Evolutionary conservation across 2,797 vertebrate species (phyloP), one percentile per base, ranked within the genome.

Genomic region (Sphaeramia orbicularis): DNA sequence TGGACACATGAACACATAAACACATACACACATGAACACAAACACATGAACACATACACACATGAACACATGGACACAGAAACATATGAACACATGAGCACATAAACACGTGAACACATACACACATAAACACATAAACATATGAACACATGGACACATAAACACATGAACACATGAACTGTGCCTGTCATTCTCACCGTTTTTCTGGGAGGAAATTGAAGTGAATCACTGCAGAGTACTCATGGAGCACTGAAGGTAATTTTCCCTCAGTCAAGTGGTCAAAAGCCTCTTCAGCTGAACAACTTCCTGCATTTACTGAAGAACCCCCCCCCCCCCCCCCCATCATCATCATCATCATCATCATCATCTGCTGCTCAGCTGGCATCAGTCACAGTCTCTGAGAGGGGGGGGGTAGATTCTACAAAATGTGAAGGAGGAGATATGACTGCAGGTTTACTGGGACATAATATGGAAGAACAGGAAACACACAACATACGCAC

Each of bases 181-280:
- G n/a, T n/a, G n/a, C n/a, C n/a, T n/a, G n/a, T n/a, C n/a, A n/a
- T n/a, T n/a, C 67, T 36, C 7, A 68, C 45, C 78, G 57, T 84
- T 86, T 88, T 83, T 67, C 56, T 57, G 38, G 57, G 73, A 59
- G 76, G 41, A 74, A 74, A 77, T 74, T 88, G 83, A 84, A 86
- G 85, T 85, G 85, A 86, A 78, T 78, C 86, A 77, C 89, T 87
- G 74, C 59, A 30, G 65, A 80, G 77, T 53, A 61, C 86, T 86
- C 56, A 7, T 79, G 52, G 50, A 81, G 78, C 85, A 71, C 76
- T 78, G 74, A 64, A 77, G 76, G 82, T 73, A 80, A 84, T 89
- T 86, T 86, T 77, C 83, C 73, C 54, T 72, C 70, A 85, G 84
- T 89, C 86, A 89, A 92, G 91, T 83, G 86, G 70, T 76, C 81